Base-by-base conservation (phyloP, 1,140 invertebrate species). In the Drosophila nebulosa region DNA sequence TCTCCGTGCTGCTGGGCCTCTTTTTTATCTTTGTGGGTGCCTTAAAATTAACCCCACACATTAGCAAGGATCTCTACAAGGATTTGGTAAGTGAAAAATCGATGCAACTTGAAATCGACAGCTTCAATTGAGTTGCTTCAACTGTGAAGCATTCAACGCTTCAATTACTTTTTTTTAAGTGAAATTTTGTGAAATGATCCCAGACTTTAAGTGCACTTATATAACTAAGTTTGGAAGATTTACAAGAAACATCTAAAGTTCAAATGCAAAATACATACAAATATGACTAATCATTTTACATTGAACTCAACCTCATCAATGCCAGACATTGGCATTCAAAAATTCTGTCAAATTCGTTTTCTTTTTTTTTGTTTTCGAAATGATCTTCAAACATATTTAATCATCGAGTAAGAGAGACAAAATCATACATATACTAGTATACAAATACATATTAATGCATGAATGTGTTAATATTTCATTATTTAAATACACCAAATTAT, bases 21-120 rank as follows among this genome's bases (percentile, higher is more conserved):
- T 99, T 99, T 93, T 99, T 99, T 92, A 95, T 99, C 79, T 98
- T 99, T 91, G 96, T 98, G 65, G 98, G 98, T 51, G 95, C 95
- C 18, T 96, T 98, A 81, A 99, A 99, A 93, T 92, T 99, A 56
- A 97, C 97, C 64, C 97, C 97, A 68, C 94, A 95, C 72, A 95
- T 99, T 63, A 98, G 97, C 84, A 97, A 97, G 93, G 98, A 99
- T 92, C 94, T 99, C 58, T 97, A 99, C 92, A 98, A 97, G 94
- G 98, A 99, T 93, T 95, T 99, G 95, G 98, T 99, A 92, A 95
- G 95, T 69, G 36, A 65, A 78, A 81, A 85, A 85, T 88, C 77
- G 56, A 80, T 84, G 36, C 0, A 6, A 36, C 10, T 21, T 9
- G 50, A 18, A 18, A 18, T 55, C 30, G 16, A 30, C 27, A 24